Base-by-base conservation (phyloP, 2,113 vertebrate species). In the Campylorhamphus procurvoides region DNA sequence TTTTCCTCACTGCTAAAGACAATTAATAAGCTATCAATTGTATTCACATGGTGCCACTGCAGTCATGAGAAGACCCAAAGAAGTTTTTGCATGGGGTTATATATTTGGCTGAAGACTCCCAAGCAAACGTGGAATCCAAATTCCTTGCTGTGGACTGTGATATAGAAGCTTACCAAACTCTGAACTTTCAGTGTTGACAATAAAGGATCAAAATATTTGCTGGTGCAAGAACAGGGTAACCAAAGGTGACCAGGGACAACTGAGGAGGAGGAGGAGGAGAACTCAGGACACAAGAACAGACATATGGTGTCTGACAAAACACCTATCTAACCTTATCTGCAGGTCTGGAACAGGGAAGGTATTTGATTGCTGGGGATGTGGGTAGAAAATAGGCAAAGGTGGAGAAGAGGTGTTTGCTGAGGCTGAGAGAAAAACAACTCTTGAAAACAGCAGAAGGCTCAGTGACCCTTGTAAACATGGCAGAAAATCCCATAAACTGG, bases 211-310 rank as follows among this genome's bases (percentile, higher is more conserved):
- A 69, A 80, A 83, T 31, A 27, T 56, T 84, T 69, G 33, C 67
- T 55, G 58, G 59, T 71, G 63, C 10, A 69, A 86, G 44, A 92
- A 62, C 19, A 16, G 73, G 50, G 27, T 1, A 5, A 69, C 19
- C 50, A 55, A 69, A 92, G 19, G 75, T 46, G 63, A 91, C n/a
- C 0, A 0, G 25, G 76, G 55, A 76, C 31, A 74, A 33, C 49
- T 53, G 59, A 90, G 59, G 56, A 85, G 76, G 29, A 92, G 39
- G 72, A 89, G 50, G 42, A 82, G 72, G 19, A 95, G 40, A 92
- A 39, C 58, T 83, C 58, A 18, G 46, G 67, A 76, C 72, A 73
- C 3, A 7, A 53, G 63, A 90, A 60, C 13, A 53, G 39, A 69
- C 11, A 49, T 9, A 40, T 1, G 7, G 27, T 44, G 10, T 73